These are phyloP conservation scores for Alviniconcha strummeri DNA, from an alignment of 2,888 invertebrate genomes.

Conservation along the genomic window DNA sequence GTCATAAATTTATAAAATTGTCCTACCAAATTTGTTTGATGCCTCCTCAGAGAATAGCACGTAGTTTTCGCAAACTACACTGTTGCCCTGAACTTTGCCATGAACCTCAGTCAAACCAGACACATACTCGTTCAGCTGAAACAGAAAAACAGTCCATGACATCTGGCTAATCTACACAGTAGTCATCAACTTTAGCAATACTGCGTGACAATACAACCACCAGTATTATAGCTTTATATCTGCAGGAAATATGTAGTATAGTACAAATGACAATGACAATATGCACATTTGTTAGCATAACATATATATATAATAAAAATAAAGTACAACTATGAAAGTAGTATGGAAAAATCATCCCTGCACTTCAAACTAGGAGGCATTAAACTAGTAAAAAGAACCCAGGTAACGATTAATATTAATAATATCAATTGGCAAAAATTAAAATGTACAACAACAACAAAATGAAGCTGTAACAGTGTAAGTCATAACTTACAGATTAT, in stretches of 20 bases:
- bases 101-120: constrained; percentile 60
- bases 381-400: too few relatives aligned
- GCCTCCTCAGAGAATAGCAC: constrained; percentile 55
- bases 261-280: neutral
- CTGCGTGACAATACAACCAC: neutral
- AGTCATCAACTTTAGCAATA: neutral
- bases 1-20: too few relatives aligned
- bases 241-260: neutral
- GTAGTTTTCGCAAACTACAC: constrained; percentile 54
- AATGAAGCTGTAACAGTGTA: too few relatives aligned
- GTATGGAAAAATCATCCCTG: too few relatives aligned
- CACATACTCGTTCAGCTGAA: constrained; percentile 62
- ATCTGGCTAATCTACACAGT: neutral
- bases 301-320: too few relatives aligned
- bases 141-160: constrained; percentile 9
- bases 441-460: too few relatives aligned
- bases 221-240: neutral
- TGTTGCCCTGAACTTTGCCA: constrained; percentile 50
- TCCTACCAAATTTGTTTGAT: constrained; percentile 56
- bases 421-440: too few relatives aligned
- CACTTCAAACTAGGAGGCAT: too few relatives aligned
- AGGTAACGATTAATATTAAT: too few relatives aligned
- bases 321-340: too few relatives aligned
- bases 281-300: neutral
- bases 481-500: too few relatives aligned